phyloP scores from a whole-genome alignment of 2,113 vertebrate species.

The Sander lucioperca region DNA sequence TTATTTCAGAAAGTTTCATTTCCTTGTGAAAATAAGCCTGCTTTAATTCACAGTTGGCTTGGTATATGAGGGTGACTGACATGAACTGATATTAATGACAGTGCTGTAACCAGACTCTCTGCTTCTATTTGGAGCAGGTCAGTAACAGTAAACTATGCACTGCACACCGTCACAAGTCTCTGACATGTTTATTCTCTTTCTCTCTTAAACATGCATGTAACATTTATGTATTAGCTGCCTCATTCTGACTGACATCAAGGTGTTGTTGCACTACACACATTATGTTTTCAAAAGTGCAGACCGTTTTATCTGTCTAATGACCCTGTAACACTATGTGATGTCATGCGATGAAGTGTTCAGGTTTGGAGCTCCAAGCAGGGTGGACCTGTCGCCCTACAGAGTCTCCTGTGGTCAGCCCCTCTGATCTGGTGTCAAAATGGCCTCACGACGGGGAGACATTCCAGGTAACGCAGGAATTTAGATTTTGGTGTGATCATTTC shows the following conservation, averaged over 20 bases:
- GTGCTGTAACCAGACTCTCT: conserved; percentile 51
- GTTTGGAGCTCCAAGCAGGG: conserved; percentile 20
- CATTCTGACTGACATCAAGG: background rate
- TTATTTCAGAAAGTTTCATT: background rate
- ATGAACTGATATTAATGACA: conserved; percentile 39
- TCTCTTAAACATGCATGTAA: background rate
- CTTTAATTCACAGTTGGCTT: background rate
- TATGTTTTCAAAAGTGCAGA: background rate
- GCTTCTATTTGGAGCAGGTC: conserved; percentile 64
- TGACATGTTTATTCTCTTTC: conserved; percentile 6
- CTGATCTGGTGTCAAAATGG: conserved; percentile 63
- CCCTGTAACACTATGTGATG: conserved; percentile 9
- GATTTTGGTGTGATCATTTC: background rate
- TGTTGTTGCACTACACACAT: background rate
- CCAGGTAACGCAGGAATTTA: conserved; percentile 70
- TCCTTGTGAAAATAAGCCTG: background rate
- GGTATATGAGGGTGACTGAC: conserved; percentile 7
- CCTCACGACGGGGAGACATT: conserved; percentile 66
- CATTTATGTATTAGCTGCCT: background rate
- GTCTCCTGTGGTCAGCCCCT: conserved; percentile 1
- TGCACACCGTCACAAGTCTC: background rate
- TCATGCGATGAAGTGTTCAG: conserved; percentile 42
- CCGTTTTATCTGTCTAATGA: conserved; percentile 1
- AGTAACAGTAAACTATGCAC: conserved; percentile 23
- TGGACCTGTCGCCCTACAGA: background rate